phyloP scores from a whole-genome alignment of 2,797 vertebrate genomes.

The Sebastes matsubarae region DNA sequence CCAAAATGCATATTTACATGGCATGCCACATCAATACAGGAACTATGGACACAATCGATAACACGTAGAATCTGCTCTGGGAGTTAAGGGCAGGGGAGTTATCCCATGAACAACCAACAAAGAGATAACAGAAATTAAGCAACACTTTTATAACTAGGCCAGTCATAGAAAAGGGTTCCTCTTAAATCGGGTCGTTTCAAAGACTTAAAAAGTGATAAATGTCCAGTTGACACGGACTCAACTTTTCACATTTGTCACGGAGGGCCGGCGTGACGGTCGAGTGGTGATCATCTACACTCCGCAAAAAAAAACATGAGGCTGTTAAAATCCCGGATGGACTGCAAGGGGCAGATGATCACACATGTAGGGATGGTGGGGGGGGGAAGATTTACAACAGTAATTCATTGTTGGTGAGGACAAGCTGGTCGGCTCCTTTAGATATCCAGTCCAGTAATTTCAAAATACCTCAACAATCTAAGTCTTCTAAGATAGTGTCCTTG shows the following conservation, averaged over 20 bases:
- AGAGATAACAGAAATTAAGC: constrained; percentile 64
- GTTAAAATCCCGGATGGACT: constrained; percentile 49
- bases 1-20: constrained; percentile 89
- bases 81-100: constrained; percentile 42
- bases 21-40: constrained; percentile 89
- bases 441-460: constrained; percentile 53
- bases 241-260: constrained; percentile 30
- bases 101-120: constrained; percentile 56
- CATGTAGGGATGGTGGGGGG: background rate
- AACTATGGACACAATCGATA: constrained; percentile 83
- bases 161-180: constrained; percentile 69
- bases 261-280: constrained; percentile 7
- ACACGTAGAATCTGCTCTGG: constrained; percentile 81
- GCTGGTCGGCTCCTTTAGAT: constrained; percentile 32
- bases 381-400: constrained; percentile 41
- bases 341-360: constrained; percentile 37
- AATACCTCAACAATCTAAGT: constrained; percentile 52
- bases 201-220: constrained; percentile 68
- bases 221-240: constrained; percentile 49
- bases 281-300: constrained; percentile 26
- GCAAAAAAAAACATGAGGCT: background rate
- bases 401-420: constrained; percentile 32
- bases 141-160: constrained; percentile 63
- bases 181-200: constrained; percentile 59
- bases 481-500: constrained; percentile 68